Conservation (phyloP, 2,888 invertebrate genomes). For the Limnephilus rhombicus region DNA sequence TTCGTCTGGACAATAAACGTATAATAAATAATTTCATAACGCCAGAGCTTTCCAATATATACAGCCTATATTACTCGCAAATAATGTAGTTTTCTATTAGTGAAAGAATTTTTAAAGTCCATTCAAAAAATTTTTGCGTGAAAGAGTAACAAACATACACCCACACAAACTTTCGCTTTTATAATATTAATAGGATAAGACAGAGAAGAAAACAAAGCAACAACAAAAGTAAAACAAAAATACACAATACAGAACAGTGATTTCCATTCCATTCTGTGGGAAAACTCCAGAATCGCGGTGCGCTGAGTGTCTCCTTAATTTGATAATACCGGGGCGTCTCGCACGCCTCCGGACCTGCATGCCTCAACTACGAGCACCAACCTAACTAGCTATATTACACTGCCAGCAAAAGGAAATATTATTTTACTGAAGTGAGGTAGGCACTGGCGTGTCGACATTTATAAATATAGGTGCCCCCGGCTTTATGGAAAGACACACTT, state of each 20-base stretch:
- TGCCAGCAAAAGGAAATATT: background rate
- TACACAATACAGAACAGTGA: background rate
- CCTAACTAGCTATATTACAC: background rate
- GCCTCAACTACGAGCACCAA: background rate
- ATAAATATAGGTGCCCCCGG: no score
- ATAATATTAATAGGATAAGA: no score
- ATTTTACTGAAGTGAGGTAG: background rate
- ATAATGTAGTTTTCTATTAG: no score
- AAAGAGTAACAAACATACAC: no score
- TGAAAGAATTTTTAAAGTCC: no score
- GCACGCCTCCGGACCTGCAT: background rate
- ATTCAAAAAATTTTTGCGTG: no score
- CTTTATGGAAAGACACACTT: background rate
- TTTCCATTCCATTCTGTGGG: background rate
- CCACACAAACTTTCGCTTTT: no score
- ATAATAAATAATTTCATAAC: no score
- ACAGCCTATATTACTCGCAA: no score
- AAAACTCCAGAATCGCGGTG: background rate
- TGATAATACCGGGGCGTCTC: background rate
- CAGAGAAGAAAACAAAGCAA: background rate
- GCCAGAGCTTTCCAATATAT: no score
- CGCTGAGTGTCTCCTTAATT: background rate
- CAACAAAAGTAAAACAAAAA: background rate
- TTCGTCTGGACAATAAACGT: no score
- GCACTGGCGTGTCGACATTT: background rate